Evolutionary conservation across 2,113 vertebrate species (phyloP), one percentile per base, ranked within the genome.

Genomic region (Psammodynastes pulverulentus): DNA sequence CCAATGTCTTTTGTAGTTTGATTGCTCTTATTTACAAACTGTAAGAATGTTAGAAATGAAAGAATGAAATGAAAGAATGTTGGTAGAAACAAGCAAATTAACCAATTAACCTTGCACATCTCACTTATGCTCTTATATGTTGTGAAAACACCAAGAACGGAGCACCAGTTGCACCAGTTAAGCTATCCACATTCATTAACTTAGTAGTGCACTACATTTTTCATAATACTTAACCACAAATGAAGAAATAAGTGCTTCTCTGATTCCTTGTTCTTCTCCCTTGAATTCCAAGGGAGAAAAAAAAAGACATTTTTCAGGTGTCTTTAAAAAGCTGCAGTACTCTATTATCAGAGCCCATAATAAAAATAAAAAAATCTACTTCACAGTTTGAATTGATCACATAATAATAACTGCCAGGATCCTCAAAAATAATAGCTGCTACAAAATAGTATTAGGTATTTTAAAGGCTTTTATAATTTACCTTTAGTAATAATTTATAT

Each of bases 11-110:
- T 92, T 91, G 29, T 84, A 49, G 45, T 21, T 90, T 51, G 26
- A 87, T 51, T 90, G n/a, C 46, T 84, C 94, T 21, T 95, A 46
- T 72, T 93, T 93, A 45, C 90, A 93, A 91, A 91, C 48, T 39
- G 92, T 0, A 1, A 93, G 86, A 7, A 92, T 67, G n/a, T 17
- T 48, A 94, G 84, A 67, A 67, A 67, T 39, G 92, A 0, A 1
- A 93, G 86, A 8, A 92, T 58, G 67, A 67, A 67, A 67, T 39
- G 92, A 0, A 1, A 93, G 86, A 8, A 92, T 58, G 67, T 94
- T 87, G 90, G 72, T 34, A 24, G 90, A 90, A 91, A 29, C 67
- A 94, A 0, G 84, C 24, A 4, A 26, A 26, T 43, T 39, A 52
- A 54, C 26, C 91, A 95, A 9, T 10, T 86, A 92, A 86, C 29